A percentile compares a stretch with the other conserved stretches of the same genome.
Evolutionary conservation across 1,140 invertebrate species (phyloP).

Genomic region (Aphidius ervi): DNA sequence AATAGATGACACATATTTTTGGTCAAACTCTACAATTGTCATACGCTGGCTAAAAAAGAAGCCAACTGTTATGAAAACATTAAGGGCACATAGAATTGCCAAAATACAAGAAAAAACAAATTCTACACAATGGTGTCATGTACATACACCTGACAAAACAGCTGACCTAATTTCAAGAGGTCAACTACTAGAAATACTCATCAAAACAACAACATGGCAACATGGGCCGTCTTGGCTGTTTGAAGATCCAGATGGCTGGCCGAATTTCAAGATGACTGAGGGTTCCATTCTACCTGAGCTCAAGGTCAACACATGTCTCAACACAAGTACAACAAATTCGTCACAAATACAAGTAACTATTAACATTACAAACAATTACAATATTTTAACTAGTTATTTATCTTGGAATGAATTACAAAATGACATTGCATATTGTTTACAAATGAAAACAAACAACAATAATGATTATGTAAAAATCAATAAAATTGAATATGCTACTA

Average conservation of each 20-base stretch:
- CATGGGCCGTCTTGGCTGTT: constrained; percentile 11
- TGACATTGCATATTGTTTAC: no score
- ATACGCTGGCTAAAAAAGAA: constrained; percentile 10
- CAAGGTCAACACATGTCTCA: no score
- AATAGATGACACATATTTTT: not conserved
- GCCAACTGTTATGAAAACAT: constrained; percentile 11
- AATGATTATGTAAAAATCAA: no score
- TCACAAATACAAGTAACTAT: no score
- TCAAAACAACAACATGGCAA: not conserved
- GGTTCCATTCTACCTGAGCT: no score
- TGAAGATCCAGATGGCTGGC: not conserved
- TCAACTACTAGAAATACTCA: not conserved
- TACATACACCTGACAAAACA: constrained; percentile 14
- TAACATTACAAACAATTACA: no score
- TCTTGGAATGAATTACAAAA: no score
- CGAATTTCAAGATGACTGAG: not conserved
- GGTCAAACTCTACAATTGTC: constrained; percentile 17
- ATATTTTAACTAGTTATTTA: no score
- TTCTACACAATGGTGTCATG: constrained; percentile 16
- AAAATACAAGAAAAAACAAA: constrained; percentile 11
- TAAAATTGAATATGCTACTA: no score
- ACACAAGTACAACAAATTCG: no score
- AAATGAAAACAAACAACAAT: no score
- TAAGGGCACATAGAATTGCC: constrained; percentile 15
- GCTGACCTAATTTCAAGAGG: constrained; percentile 20